Evolutionary conservation across 2,113 vertebrate genomes (phyloP).

Genomic region (Typhlomys cinereus): DNA sequence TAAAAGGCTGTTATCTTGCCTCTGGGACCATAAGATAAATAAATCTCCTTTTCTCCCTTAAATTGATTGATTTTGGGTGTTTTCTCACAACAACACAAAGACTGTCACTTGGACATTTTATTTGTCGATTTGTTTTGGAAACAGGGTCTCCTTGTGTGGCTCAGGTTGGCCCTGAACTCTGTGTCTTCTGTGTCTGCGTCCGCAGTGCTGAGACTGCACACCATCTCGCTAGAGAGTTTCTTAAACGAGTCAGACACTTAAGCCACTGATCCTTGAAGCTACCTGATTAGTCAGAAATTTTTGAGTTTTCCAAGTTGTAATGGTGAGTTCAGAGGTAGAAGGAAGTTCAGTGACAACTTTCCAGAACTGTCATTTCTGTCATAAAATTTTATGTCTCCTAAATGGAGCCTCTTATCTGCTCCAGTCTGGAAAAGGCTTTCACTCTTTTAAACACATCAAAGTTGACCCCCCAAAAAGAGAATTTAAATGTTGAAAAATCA

Average conservation of each 20-base stretch:
- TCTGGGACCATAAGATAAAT: no score
- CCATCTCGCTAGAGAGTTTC: neutral
- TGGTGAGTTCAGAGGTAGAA: neutral
- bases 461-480: neutral
- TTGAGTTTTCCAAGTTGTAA: neutral
- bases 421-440: neutral
- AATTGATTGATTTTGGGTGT: no score
- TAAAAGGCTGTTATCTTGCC: no score
- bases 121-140: no score
- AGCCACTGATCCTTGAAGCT: neutral
- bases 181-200: neutral
- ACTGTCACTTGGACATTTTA: no score
- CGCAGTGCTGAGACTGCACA: no score
- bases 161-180: neutral
- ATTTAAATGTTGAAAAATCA: neutral
- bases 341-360: neutral
- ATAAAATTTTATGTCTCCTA: neutral
- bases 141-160: neutral
- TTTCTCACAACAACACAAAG: no score
- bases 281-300: neutral
- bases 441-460: neutral
- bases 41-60: no score
- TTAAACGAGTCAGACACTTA: slow-evolving; percentile 1
- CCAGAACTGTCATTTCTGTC: neutral
- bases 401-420: neutral